Conservation (phyloP, 2,113 vertebrate species). For the Passer montanus region DNA sequence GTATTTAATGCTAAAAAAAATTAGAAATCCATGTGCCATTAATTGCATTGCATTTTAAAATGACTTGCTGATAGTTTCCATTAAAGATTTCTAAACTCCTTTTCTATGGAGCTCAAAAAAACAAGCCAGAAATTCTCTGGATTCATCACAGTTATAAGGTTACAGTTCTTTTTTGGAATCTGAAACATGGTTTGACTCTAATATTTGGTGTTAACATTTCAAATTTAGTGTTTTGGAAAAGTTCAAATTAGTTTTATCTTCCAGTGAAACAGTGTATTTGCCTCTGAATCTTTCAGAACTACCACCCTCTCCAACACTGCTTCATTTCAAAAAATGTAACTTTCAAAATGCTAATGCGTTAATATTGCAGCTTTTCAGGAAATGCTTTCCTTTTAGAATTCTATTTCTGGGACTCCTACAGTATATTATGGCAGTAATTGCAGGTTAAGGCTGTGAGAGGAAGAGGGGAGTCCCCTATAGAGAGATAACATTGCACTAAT, state of each 20-base stretch:
- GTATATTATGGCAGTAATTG: background rate
- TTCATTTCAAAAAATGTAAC: background rate
- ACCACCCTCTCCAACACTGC: background rate
- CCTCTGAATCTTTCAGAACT: background rate
- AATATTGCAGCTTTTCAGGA: background rate
- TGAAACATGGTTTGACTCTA: background rate
- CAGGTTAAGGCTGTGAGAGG: background rate
- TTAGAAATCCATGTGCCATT: background rate
- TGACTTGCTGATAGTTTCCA: background rate
- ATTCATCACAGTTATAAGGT: background rate
- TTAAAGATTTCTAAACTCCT: background rate
- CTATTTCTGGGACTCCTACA: background rate
- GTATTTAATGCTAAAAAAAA: background rate
- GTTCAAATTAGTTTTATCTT: background rate
- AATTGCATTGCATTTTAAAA: background rate
- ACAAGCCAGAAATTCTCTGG: background rate
- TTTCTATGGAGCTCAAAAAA: background rate
- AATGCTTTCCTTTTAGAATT: background rate
- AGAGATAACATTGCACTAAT: slow-evolving; percentile 20
- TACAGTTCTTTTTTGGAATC: background rate
- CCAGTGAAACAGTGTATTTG: background rate
- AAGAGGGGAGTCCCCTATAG: background rate
- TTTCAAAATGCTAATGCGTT: background rate
- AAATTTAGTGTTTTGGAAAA: background rate
- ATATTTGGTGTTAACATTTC: background rate